These are phyloP conservation scores for Morpho achilles DNA, from an alignment of 2,888 invertebrate species.

Conservation along the genomic window DNA sequence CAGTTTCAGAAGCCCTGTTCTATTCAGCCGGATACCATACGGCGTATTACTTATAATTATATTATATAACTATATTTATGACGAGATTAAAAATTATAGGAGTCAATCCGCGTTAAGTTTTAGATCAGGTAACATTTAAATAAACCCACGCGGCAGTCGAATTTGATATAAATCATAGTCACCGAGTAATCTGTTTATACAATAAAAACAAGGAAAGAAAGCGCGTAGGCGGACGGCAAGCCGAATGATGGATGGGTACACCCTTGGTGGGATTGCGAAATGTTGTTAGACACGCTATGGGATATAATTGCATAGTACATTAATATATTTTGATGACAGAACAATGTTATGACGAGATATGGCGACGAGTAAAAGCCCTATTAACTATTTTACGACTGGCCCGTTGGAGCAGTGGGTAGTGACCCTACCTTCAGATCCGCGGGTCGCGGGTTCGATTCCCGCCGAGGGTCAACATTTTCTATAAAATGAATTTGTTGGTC, in stretches of 20 bases:
- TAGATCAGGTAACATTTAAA: neutral
- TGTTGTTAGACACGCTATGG: slow-evolving; percentile 9
- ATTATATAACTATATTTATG: too few species aligned
- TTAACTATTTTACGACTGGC: too few species aligned
- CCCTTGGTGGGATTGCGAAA: slow-evolving; percentile 5
- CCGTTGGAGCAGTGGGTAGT: too few species aligned
- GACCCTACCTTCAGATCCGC: too few species aligned
- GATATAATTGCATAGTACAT: neutral
- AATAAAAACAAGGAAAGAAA: slow-evolving; percentile 8
- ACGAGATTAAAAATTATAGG: too few species aligned
- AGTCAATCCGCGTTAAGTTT: neutral
- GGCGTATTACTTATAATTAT: too few species aligned
- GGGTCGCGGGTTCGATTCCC: too few species aligned
- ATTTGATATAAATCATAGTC: neutral
- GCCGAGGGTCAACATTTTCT: too few species aligned
- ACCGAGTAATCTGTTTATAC: slow-evolving; percentile 1
- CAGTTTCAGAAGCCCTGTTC: too few species aligned
- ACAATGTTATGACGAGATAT: neutral
- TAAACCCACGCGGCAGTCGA: neutral
- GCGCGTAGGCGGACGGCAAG: slow-evolving; percentile 1
- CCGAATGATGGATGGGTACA: slow-evolving; percentile 2
- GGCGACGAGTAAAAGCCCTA: neutral
- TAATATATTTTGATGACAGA: slow-evolving; percentile 2
- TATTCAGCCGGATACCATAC: too few species aligned
- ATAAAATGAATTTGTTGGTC: too few species aligned